Evolutionary conservation across 2,888 invertebrate species (phyloP), one percentile per base, ranked within the genome.

Genomic region (Agrochola lychnidis): DNA sequence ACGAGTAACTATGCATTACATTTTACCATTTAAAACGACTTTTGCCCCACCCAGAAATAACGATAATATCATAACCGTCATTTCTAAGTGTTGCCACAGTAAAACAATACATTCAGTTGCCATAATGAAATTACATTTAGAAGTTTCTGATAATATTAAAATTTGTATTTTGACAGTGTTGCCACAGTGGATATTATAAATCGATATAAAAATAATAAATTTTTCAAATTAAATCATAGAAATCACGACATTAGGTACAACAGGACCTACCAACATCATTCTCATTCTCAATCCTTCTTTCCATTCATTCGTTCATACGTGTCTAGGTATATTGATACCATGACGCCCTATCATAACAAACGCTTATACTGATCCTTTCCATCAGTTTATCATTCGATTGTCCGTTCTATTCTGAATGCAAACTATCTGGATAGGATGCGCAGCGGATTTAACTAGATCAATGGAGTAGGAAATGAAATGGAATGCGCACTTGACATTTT

Each of bases 371-470:
- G 83, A 86, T 72, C 84, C 83, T 7, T 57, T 53, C 42, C 48
- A 70, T 79, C 72, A 83, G 86, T 67, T 86, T 72, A 83, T 70
- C 72, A 86, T 86, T 86, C 72, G 61, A 83, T 86, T 75, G 63
- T 79, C 68, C 63, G 73, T 68, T 73, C 61, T 73, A 63, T 70
- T 85, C 73, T 68, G 80, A 75, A 83, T 79, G 70, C 84, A 79
- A 86, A 86, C 79, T 83, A 86, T 86, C 67, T 78, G 69, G 30
- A 30, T 64, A 59, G 63, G 59, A 71, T 42, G 25, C 73, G 40
- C 67, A 48, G 16, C 3, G 74, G 72, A 73, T 86, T 83, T 78
- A 86, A 61, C 70, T 53, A 9, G 19, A 9, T 9, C 12, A 69
- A 69, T 1, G 6, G 82, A 85, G 30, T 56, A 36, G 2, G 1